These are phyloP conservation scores for Datnioides undecimradiatus DNA, from an alignment of 2,113 vertebrate genomes.

Conservation along the genomic window DNA sequence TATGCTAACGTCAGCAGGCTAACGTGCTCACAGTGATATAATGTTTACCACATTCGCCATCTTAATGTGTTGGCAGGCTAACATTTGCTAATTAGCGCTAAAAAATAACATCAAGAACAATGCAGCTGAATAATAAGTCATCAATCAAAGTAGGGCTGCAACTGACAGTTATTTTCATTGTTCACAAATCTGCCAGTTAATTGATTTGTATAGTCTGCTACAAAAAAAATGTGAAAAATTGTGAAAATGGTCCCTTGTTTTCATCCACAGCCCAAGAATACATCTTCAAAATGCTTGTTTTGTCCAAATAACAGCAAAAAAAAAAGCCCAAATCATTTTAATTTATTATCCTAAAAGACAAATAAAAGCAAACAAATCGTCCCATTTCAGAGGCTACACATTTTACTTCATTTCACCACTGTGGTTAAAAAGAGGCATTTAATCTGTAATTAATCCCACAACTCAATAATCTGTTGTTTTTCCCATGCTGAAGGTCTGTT, in stretches of 20 bases:
- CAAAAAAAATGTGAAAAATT: neutral
- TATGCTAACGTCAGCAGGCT: slow-evolving; percentile 3
- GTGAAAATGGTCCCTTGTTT: neutral
- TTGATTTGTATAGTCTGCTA: neutral
- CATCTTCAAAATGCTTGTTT: neutral
- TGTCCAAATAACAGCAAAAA: neutral
- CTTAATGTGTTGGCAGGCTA: no score
- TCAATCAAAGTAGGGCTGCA: neutral
- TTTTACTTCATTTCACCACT: neutral
- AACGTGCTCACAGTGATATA: no score
- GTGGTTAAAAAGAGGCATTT: neutral
- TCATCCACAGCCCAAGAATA: neutral
- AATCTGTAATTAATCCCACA: slow-evolving; percentile 39
- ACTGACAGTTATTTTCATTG: neutral
- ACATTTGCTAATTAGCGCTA: no score
- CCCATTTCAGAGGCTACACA: neutral
- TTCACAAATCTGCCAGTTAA: neutral
- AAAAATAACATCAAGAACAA: no score
- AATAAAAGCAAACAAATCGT: neutral
- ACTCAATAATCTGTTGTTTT: slow-evolving; percentile 56
- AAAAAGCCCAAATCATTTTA: no score
- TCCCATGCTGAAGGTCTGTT: slow-evolving; percentile 17
- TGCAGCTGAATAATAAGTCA: no score
- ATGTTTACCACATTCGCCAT: no score
- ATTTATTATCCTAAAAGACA: neutral